phyloP scores from a whole-genome alignment of 2,888 invertebrate species.

The Zaprionus bogoriensis region DNA sequence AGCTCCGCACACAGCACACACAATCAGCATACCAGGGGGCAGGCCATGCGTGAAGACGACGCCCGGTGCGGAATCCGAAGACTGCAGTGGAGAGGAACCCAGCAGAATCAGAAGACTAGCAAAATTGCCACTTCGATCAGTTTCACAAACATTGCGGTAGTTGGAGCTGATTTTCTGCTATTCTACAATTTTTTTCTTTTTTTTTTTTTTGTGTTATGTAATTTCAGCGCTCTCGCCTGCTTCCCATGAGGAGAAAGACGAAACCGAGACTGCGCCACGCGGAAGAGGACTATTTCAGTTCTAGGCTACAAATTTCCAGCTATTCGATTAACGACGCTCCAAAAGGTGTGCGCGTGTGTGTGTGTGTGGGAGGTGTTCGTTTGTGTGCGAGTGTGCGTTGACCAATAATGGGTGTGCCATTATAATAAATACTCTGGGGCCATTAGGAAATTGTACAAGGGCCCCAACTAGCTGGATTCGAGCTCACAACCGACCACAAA shows the following conservation, averaged over 20 bases:
- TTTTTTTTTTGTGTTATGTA: background rate
- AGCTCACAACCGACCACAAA: slow-evolving; percentile 26
- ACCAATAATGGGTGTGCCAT: slow-evolving; percentile 48
- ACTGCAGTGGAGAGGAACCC: too few species aligned
- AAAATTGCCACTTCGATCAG: slow-evolving; percentile 52
- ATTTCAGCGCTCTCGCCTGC: background rate
- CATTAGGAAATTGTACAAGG: slow-evolving; percentile 33
- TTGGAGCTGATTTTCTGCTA: slow-evolving; percentile 7
- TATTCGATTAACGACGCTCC: slow-evolving; percentile 34
- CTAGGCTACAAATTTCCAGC: slow-evolving; percentile 8
- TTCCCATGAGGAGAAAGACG: slow-evolving; percentile 24
- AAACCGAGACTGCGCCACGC: slow-evolving; percentile 30
- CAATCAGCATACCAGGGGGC: slow-evolving; percentile 20
- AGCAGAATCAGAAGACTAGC: too few species aligned
- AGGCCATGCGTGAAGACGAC: slow-evolving; percentile 42
- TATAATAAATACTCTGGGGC: slow-evolving; percentile 34
- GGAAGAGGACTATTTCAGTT: slow-evolving; percentile 28
- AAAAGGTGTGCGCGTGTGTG: background rate
- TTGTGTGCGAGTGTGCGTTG: slow-evolving; percentile 21
- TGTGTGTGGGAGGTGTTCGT: slow-evolving; percentile 3
- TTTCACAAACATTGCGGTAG: slow-evolving; percentile 29
- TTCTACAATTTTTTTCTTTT: background rate
- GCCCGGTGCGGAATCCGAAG: slow-evolving; percentile 17
- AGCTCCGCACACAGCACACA: slow-evolving; percentile 21
- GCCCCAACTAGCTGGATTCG: background rate